These are phyloP conservation scores for Dendrolimus punctatus DNA, from an alignment of 1,140 invertebrate species.

Conservation along the genomic window DNA sequence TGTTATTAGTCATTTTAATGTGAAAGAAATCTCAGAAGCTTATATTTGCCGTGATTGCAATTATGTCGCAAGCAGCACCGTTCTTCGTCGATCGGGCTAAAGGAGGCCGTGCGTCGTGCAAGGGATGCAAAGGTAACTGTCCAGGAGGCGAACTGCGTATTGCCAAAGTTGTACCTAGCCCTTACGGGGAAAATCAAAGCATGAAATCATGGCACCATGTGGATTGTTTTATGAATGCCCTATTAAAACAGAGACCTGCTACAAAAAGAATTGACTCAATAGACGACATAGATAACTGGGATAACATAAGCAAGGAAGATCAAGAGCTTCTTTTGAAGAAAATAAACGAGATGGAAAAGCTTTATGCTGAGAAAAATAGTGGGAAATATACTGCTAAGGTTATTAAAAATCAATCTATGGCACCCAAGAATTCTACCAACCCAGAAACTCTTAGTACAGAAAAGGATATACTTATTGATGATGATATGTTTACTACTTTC, in stretches of 20 bases:
- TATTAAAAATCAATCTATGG: conserved; percentile 42
- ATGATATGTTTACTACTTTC: conserved; percentile 86
- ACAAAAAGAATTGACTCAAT: conserved; percentile 87
- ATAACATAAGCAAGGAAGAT: conserved; percentile 77
- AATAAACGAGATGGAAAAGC: conserved; percentile 74
- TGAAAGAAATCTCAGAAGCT: no score
- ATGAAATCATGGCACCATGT: conserved; percentile 92
- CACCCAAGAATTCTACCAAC: conserved; percentile 9
- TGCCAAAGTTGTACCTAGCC: conserved; percentile 83
- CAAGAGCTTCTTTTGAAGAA: conserved; percentile 76
- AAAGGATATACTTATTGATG: conserved; percentile 51
- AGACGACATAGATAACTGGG: conserved; percentile 87
- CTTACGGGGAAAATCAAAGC: conserved; percentile 83
- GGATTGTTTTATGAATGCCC: conserved; percentile 85
- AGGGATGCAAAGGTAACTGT: conserved; percentile 89
- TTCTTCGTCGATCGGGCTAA: conserved; percentile 86
- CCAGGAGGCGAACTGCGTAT: conserved; percentile 81
- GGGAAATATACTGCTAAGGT: conserved; percentile 61
- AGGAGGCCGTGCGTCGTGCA: conserved; percentile 85
- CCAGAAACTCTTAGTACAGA: conserved; percentile 2
- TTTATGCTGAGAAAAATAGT: conserved; percentile 65
- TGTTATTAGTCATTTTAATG: no score
- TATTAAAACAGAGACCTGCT: conserved; percentile 82
- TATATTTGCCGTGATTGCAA: neutral
- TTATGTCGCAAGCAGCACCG: conserved; percentile 53